These are phyloP conservation scores for Pediacus dermestoides DNA, from an alignment of 2,888 invertebrate genomes.

Conservation along the genomic window DNA sequence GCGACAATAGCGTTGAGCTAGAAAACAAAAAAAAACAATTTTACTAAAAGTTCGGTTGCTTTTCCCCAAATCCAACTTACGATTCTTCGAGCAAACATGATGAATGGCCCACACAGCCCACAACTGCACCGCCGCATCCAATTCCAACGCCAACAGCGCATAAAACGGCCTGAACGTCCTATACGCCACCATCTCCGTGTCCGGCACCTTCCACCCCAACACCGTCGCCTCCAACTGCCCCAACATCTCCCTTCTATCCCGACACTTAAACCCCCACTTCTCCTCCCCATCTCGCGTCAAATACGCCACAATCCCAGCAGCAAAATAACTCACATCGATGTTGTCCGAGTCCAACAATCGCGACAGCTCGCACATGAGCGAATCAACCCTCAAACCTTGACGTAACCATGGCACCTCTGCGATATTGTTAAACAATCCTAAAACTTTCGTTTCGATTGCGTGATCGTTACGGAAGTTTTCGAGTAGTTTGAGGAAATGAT, in stretches of 20 bases:
- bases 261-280: constrained; percentile 50
- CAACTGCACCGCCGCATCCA: constrained; percentile 64
- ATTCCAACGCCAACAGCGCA: constrained; percentile 57
- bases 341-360: constrained; percentile 53
- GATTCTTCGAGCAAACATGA: constrained; percentile 72
- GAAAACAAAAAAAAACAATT: constrained; percentile 33
- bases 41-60: no score
- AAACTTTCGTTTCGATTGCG: constrained; percentile 71
- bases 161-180: constrained; percentile 71
- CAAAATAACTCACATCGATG: constrained; percentile 69
- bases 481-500: constrained; percentile 64
- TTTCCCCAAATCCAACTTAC: constrained; percentile 47
- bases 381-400: constrained; percentile 37
- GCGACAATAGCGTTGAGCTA: constrained; percentile 63
- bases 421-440: constrained; percentile 67
- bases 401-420: constrained; percentile 60
- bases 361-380: constrained; percentile 35
- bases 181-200: constrained; percentile 72
- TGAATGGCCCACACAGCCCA: constrained; percentile 80
- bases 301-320: constrained; percentile 70
- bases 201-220: constrained; percentile 63
- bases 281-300: constrained; percentile 58
- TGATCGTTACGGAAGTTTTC: constrained; percentile 60
- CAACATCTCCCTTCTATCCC: constrained; percentile 47
- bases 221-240: constrained; percentile 58